Evolutionary conservation across 1,140 invertebrate species (phyloP).

Genomic region (Tetramorium parvispinum): DNA sequence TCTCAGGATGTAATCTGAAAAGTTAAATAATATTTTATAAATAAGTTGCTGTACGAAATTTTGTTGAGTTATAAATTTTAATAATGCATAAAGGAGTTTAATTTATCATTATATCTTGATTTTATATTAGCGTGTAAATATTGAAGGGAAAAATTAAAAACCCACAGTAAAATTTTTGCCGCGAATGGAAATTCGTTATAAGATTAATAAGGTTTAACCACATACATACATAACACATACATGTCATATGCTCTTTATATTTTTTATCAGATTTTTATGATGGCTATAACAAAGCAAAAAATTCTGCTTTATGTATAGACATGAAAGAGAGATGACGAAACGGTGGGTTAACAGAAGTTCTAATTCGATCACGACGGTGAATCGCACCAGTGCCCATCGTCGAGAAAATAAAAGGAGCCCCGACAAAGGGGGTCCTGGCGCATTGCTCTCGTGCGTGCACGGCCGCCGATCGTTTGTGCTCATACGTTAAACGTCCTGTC

Average conservation of each 20-base stretch:
- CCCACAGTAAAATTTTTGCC: background rate
- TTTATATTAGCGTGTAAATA: background rate
- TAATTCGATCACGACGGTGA: slow-evolving; percentile 56
- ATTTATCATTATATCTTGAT: background rate
- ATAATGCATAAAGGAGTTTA: background rate
- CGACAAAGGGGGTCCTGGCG: slow-evolving; percentile 45
- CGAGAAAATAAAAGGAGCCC: slow-evolving; percentile 56
- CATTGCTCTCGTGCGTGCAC: slow-evolving; percentile 38
- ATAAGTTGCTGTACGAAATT: background rate
- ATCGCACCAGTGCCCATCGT: slow-evolving; percentile 44
- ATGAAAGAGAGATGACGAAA: slow-evolving; percentile 34
- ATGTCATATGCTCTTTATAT: background rate
- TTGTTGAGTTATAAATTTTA: background rate
- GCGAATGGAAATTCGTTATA: slow-evolving; percentile 3
- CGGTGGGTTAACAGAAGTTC: slow-evolving; percentile 47
- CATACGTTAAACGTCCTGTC: slow-evolving; percentile 61
- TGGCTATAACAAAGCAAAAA: slow-evolving; percentile 10
- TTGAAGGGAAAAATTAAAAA: background rate
- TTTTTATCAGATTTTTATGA: slow-evolving; percentile 5
- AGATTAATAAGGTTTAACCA: slow-evolving; percentile 8
- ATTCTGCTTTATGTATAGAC: slow-evolving; percentile 22
- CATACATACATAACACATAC: background rate
- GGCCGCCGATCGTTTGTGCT: slow-evolving; percentile 46
- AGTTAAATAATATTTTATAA: background rate
- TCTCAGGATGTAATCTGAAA: background rate